Conservation (phyloP, 2,888 invertebrate species). For the Lycia hirtaria region DNA sequence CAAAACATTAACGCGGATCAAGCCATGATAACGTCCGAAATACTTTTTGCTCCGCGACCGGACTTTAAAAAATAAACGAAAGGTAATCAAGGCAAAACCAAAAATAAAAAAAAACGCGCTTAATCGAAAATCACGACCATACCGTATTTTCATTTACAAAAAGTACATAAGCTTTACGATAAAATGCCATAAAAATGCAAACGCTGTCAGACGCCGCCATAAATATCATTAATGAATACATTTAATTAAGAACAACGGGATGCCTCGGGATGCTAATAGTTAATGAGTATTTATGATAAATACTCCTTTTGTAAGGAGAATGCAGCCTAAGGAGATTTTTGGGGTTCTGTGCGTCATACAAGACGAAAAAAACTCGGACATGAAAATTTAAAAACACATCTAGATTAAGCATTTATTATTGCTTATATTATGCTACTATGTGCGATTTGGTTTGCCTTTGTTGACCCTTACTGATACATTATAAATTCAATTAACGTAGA, state of each 20-base stretch:
- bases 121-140: constrained; percentile 29
- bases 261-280: constrained; percentile 55
- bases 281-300: constrained; percentile 54
- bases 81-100: no score
- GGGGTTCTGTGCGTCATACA: neutral
- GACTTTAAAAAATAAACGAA: no score
- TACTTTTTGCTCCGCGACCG: no score
- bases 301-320: constrained; percentile 33
- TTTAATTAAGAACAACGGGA: constrained; percentile 69
- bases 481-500: no score
- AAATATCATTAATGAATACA: constrained; percentile 81
- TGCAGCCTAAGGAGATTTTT: constrained; percentile 3
- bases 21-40: no score
- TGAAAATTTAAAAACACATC: neutral
- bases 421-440: no score
- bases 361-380: neutral
- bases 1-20: no score
- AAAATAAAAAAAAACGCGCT: constrained; percentile 4
- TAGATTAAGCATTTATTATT: no score
- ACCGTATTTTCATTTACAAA: constrained; percentile 37
- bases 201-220: constrained; percentile 63
- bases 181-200: constrained; percentile 78
- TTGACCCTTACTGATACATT: no score
- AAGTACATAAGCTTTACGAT: constrained; percentile 41
- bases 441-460: no score